phyloP scores from a whole-genome alignment of 2,888 invertebrate species.

The Lepidochrysops patricia region DNA sequence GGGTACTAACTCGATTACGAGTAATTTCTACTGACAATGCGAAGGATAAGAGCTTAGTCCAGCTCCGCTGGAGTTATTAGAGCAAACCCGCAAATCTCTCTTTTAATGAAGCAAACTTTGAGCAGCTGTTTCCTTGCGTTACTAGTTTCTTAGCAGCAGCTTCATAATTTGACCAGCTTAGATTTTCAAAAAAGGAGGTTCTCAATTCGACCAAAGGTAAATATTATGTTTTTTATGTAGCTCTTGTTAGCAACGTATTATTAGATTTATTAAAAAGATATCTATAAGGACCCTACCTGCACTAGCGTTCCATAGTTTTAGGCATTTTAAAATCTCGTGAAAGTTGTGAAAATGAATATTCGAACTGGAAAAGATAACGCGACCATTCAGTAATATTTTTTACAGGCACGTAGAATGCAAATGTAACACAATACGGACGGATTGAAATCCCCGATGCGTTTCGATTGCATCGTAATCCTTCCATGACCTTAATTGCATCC shows the following conservation, averaged over 20 bases:
- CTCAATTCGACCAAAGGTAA: too few species aligned
- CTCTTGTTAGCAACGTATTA: too few species aligned
- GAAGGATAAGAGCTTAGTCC: conserved; percentile 8
- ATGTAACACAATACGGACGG: neutral
- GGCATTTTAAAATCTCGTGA: too few species aligned
- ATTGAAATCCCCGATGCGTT: neutral
- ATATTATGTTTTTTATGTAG: too few species aligned
- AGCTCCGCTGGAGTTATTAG: neutral
- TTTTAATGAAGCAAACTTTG: neutral
- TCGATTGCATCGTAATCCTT: neutral
- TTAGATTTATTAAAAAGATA: too few species aligned
- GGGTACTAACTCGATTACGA: conserved; percentile 25
- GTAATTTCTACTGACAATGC: conserved; percentile 23
- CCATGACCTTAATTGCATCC: neutral
- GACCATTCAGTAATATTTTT: neutral
- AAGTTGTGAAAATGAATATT: too few species aligned
- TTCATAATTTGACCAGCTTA: too few species aligned
- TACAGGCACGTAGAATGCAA: neutral
- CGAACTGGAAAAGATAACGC: neutral
- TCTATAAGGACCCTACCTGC: too few species aligned
- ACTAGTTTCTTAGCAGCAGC: too few species aligned
- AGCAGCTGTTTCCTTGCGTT: neutral
- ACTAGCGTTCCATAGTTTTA: too few species aligned
- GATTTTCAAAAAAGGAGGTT: too few species aligned
- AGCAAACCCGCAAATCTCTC: neutral